Percentiles rank a stretch among this genome's conserved stretches.
phyloP scores from a whole-genome alignment of 2,797 vertebrate genomes.

The Coendou prehensilis region DNA sequence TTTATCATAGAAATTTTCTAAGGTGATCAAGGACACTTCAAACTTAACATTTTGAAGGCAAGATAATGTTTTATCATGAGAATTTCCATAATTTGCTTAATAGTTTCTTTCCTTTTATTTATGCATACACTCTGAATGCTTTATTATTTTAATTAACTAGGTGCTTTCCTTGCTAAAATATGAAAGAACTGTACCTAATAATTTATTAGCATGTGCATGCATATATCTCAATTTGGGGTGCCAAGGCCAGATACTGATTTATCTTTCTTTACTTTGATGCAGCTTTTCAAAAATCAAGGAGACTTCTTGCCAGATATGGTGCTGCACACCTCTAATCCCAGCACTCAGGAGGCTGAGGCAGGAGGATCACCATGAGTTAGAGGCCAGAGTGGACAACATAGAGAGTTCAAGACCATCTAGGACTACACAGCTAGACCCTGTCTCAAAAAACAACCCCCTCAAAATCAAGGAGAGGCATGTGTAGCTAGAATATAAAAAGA shows the following conservation, averaged over 20 bases:
- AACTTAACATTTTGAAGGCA: background rate
- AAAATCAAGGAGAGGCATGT: background rate
- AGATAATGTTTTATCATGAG: background rate
- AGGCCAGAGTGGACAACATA: background rate
- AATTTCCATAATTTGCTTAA: background rate
- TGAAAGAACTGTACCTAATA: background rate
- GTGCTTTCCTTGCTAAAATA: constrained; percentile 17
- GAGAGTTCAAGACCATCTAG: background rate
- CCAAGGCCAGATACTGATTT: constrained; percentile 16
- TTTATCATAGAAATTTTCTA: background rate
- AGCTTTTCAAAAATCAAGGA: background rate
- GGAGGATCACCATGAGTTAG: background rate
- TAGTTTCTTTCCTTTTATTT: background rate
- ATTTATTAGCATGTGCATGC: background rate
- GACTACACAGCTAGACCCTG: background rate
- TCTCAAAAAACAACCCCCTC: background rate
- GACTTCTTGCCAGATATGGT: background rate
- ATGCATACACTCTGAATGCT: background rate
- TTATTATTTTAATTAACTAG: constrained; percentile 21
- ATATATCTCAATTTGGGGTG: background rate
- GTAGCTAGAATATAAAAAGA: background rate
- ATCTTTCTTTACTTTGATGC: constrained; percentile 53
- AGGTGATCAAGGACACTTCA: background rate
- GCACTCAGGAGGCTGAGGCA: background rate
- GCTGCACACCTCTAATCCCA: background rate